Evolutionary conservation across 2,888 invertebrate species (phyloP).

Genomic region (Marasmarcha lunaedactyla): DNA sequence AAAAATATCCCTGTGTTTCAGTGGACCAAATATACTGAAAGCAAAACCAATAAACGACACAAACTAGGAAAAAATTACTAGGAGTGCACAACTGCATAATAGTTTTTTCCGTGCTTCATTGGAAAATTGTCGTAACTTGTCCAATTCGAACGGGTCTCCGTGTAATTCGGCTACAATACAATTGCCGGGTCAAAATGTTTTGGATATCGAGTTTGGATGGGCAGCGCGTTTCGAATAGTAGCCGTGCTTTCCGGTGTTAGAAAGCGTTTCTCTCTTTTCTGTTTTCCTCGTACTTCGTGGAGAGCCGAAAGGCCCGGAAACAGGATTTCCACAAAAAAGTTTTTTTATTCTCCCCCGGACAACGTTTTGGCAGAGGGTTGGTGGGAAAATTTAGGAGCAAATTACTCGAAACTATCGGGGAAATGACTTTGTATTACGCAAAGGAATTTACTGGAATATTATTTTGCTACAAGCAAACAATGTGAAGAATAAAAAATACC

Average conservation of each 20-base stretch:
- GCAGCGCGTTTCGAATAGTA: constrained; percentile 25
- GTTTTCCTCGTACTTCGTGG: constrained; percentile 24
- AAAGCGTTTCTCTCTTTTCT: constrained; percentile 28
- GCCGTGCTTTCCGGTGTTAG: constrained; percentile 29
- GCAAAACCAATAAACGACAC: constrained; percentile 17
- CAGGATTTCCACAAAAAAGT: constrained; percentile 15
- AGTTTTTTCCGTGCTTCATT: constrained; percentile 21
- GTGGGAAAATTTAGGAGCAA: background rate
- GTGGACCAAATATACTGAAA: background rate
- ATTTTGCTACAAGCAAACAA: too few species aligned
- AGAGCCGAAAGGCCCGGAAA: constrained; percentile 19
- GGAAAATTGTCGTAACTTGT: constrained; percentile 19
- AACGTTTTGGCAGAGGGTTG: background rate
- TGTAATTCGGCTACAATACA: background rate
- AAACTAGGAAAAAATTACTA: constrained; percentile 19
- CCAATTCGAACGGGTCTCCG: constrained; percentile 16
- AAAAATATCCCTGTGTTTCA: too few species aligned
- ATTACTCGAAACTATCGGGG: background rate
- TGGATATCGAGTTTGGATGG: constrained; percentile 20
- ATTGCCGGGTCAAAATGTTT: background rate
- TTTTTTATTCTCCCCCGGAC: constrained; percentile 9
- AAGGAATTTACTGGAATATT: too few species aligned
- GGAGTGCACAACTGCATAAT: constrained; percentile 22
- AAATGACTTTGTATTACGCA: background rate
- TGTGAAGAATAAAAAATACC: too few species aligned